Conservation (phyloP, 2,797 vertebrate genomes). For the Ctenopoma multispine region DNA sequence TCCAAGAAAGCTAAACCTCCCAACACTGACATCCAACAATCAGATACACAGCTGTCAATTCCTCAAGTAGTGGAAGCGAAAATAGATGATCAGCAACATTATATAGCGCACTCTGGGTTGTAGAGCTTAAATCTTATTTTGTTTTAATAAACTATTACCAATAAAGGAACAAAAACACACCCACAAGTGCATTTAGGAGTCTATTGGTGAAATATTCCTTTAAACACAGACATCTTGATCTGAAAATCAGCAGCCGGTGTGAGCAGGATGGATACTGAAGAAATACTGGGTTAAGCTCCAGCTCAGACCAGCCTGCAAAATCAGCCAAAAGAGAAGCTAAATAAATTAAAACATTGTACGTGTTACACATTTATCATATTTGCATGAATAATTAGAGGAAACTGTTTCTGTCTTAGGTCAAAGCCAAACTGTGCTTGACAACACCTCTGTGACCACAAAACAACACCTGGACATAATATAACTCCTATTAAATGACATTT, state of each 20-base stretch:
- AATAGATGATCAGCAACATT: constrained; percentile 1
- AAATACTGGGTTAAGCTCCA: constrained; percentile 58
- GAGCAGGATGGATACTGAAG: constrained; percentile 4
- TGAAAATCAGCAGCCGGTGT: constrained; percentile 13
- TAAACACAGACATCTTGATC: neutral
- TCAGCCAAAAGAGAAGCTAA: constrained; percentile 1
- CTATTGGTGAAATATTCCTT: neutral
- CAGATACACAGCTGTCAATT: neutral
- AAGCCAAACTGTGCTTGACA: neutral
- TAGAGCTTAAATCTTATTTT: too few species aligned
- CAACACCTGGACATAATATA: neutral
- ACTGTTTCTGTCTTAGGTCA: neutral
- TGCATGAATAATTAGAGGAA: neutral
- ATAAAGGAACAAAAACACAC: neutral
- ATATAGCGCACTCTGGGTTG: neutral
- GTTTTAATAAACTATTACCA: too few species aligned
- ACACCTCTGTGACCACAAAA: neutral
- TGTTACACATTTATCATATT: too few species aligned
- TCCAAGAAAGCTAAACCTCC: neutral
- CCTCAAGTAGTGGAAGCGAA: neutral
- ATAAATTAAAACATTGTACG: neutral
- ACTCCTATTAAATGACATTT: neutral
- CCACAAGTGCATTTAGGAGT: neutral
- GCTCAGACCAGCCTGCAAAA: constrained; percentile 44
- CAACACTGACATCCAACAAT: constrained; percentile 4